Evolutionary conservation across 2,888 invertebrate genomes (phyloP), one percentile per base, ranked within the genome.

Genomic region (Agriopis aurantiaria): DNA sequence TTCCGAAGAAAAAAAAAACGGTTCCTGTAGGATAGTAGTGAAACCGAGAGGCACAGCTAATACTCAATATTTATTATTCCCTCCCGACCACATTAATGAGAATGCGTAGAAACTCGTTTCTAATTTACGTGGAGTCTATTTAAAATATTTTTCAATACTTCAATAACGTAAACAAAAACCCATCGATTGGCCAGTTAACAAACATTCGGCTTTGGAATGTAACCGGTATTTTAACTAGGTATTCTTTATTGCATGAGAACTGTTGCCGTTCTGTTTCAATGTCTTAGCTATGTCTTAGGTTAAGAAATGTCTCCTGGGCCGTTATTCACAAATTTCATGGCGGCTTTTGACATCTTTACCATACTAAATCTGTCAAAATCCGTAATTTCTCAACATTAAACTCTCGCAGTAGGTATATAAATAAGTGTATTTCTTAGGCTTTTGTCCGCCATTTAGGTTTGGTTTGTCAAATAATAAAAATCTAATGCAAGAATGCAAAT

Each of bases 11-110:
- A n/a, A n/a, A 5, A 33, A 33, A 33, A 33, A 33, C 33, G 51
- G 17, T 41, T 56, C 41, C n/a, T 5, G 41, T 14, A 14, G 56
- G 56, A 14, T 56, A 4, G 46, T 33, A 23, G 46, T 46, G 14
- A 33, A 48, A 8, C 46, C 12, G 12, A 23, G 8, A 23, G 12
- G 43, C 56, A 3, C 14, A 14, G 56, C 56, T 9, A 80, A 81
- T 82, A 83, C 83, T 81, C 82, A 83, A 82, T 81, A 86, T 87
- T 86, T 87, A 87, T 85, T 85, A 86, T 85, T 85, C 82, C 84
- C 84, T 33, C 40, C 33, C 56, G 43, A 56, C 82, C 78, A 82
- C 78, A 85, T 86, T 88, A 84, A 87, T 85, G 84, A 85, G 84
- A 87, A 83, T 85, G 81, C 85, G 80, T 85, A 81, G 81, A 82